A percentile compares a stretch with the other conserved stretches of the same genome.
Evolutionary conservation across 1,140 invertebrate genomes (phyloP).

Genomic region (Gryon sp.): DNA sequence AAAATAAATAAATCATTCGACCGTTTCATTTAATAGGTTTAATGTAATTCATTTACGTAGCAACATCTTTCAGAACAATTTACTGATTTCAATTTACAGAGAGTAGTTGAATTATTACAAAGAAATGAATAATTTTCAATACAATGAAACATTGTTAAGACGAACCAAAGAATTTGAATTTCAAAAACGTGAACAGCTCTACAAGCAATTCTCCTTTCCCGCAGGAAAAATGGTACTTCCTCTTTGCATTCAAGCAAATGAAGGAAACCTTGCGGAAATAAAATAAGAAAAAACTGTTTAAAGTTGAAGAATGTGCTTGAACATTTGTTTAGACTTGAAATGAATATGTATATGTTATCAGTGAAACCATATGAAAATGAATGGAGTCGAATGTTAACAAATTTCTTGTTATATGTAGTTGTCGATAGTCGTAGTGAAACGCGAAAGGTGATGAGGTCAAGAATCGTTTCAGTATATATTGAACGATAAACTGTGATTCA

Average conservation of each 20-base stretch:
- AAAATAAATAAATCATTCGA: too few relatives aligned
- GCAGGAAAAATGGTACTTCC: background rate
- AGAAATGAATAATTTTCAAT: too few relatives aligned
- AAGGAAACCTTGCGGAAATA: conserved; percentile 1
- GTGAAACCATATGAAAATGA: conserved; percentile 26
- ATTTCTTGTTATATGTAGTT: conserved; percentile 17
- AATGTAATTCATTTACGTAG: too few relatives aligned
- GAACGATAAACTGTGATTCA: background rate
- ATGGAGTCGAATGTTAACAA: conserved; percentile 20
- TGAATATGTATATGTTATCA: conserved; percentile 17
- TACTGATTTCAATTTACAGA: too few relatives aligned
- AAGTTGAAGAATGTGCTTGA: background rate
- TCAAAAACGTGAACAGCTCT: too few relatives aligned
- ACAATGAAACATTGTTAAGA: too few relatives aligned
- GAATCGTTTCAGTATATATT: conserved; percentile 9
- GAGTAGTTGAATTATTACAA: too few relatives aligned
- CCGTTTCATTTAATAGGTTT: too few relatives aligned
- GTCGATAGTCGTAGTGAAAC: conserved; percentile 20
- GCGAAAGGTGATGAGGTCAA: conserved; percentile 31
- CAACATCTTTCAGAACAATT: too few relatives aligned
- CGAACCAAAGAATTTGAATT: background rate
- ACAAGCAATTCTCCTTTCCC: conserved; percentile 6
- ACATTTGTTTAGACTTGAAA: conserved; percentile 15
- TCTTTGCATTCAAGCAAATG: background rate
- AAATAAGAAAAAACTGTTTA: too few relatives aligned